Evolutionary conservation across 35 echinoderm and acorn worm genomes (phyloP).

Genomic region (Lytechinus variegatus): DNA sequence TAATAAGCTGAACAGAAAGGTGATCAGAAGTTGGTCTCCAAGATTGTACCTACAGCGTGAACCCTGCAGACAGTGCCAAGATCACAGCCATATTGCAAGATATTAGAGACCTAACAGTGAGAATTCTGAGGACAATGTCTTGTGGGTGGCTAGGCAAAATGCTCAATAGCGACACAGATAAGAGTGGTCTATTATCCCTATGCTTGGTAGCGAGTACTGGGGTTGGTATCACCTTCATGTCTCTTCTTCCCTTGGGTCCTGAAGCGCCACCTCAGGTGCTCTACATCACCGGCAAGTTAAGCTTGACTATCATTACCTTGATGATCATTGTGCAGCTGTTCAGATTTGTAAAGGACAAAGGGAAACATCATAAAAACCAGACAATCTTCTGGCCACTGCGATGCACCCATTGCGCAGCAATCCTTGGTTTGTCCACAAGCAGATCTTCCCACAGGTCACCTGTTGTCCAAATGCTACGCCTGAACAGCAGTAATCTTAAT

Average conservation of each 20-base stretch:
- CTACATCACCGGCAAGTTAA: constrained; percentile 7
- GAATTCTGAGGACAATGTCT: background rate
- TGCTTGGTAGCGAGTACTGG: constrained; percentile 5
- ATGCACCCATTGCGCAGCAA: background rate
- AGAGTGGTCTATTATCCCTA: background rate
- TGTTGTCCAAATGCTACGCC: background rate
- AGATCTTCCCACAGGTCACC: background rate
- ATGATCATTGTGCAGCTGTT: background rate
- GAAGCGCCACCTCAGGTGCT: background rate
- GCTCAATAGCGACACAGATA: background rate
- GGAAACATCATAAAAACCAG: background rate
- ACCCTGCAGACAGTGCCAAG: background rate
- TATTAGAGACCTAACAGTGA: background rate
- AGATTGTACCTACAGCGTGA: background rate
- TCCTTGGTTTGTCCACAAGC: background rate
- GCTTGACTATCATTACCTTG: background rate
- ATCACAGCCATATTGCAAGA: background rate
- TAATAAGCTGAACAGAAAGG: background rate
- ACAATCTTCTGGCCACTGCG: background rate
- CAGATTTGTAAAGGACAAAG: background rate
- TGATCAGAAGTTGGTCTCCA: background rate
- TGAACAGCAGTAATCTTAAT: background rate
- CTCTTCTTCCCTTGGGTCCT: background rate
- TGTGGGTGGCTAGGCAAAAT: background rate
- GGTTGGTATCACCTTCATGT: background rate